Conservation (phyloP, 2,888 invertebrate genomes). For the Gibbula magus region DNA sequence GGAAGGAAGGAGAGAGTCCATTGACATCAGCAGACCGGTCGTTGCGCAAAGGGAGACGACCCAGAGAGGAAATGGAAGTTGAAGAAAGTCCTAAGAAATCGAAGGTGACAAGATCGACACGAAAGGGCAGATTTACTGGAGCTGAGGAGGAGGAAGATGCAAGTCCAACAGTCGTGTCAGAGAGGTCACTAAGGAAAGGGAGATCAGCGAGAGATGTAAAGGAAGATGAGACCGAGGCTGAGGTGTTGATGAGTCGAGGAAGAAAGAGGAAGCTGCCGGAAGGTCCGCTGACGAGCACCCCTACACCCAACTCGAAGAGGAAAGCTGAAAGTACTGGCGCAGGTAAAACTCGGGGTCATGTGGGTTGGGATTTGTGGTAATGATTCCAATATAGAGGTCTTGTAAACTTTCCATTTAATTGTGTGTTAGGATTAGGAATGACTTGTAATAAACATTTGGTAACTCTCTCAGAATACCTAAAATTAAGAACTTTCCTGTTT, state of each 20-base stretch:
- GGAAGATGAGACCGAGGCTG: conserved; percentile 29
- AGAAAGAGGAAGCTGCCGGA: conserved; percentile 45
- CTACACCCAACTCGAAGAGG: conserved; percentile 55
- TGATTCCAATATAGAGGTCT: too few species aligned
- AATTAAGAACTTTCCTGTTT: too few species aligned
- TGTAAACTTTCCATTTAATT: too few species aligned
- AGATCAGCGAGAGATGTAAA: conserved; percentile 42
- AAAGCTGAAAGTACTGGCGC: not conserved
- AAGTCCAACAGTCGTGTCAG: too few species aligned
- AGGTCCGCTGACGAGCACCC: conserved; percentile 64
- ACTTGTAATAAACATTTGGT: too few species aligned
- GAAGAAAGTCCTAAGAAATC: not conserved
- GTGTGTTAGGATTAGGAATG: too few species aligned
- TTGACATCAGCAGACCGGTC: not conserved
- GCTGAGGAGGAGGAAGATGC: conserved; percentile 15
- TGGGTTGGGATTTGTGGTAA: too few species aligned
- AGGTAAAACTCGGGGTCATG: conserved; percentile 23
- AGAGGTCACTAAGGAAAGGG: not conserved
- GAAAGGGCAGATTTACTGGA: not conserved
- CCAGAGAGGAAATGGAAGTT: conserved; percentile 3
- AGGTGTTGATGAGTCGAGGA: not conserved
- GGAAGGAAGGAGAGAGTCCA: not conserved
- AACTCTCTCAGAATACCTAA: too few species aligned
- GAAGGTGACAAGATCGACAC: not conserved
- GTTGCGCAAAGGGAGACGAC: not conserved